Evolutionary conservation across 1,140 invertebrate genomes (phyloP), one percentile per base, ranked within the genome.

Genomic region (Drosophila athabasca): DNA sequence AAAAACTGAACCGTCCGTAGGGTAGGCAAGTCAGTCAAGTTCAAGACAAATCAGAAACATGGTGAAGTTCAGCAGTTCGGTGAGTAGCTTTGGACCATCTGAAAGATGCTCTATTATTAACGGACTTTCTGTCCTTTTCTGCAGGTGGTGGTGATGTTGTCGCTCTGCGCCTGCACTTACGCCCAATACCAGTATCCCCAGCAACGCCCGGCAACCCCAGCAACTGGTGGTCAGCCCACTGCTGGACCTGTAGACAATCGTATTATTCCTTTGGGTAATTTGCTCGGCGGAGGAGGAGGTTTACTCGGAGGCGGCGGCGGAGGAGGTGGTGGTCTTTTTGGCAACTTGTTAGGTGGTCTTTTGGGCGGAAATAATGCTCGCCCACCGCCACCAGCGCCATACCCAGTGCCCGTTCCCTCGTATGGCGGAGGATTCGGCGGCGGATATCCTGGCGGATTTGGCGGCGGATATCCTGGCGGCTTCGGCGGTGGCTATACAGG

Each of bases 181-280:
- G 80, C 69, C 4, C 84, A 89, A 24, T 88, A 88, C 51, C 76
- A 84, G 59, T 88, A 88, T 45, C 84, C 76, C 19, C 61, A 83
- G 45, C 60, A 76, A 29, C 46, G 71, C 0, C 64, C 71, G 9
- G 31, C 3, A 5, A 43, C 70, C 0, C 22, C 58, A 6, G 59
- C 5, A 41, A 15, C 41, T 39, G 58, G n/a, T 55, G 50, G 7
- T 9, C 59, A 48, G 35, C 31, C 67, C 8, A 19, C 48, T 6
- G 71, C 70, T 4, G 70, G 62, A 15, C 71, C 62, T 9, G 87
- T 80, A 1, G 55, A 85, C n/a, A 90, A 82, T 69, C 87, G 85
- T 11, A 90, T 90, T 39, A 39, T 39, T 5, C 35, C 35, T 11
- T 11, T 84, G 1, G 55, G 55, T 29, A 66, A 67, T 17, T 26